A percentile compares a stretch with the other conserved stretches of the same genome.
Evolutionary conservation across 2,888 invertebrate species (phyloP).

Genomic region (Allacma fusca): DNA sequence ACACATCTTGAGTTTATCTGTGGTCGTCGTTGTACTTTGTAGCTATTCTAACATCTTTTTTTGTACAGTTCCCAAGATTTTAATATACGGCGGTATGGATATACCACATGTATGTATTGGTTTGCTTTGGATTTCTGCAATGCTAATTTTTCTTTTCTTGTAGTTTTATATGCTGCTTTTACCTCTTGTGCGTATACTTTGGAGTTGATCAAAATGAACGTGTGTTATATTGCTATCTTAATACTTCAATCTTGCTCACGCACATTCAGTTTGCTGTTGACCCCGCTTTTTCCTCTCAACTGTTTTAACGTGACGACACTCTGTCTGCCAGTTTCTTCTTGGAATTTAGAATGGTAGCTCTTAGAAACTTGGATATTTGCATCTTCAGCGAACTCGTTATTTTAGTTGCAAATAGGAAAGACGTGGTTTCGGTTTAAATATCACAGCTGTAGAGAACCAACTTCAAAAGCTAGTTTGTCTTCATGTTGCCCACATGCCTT

Average conservation of each 20-base stretch:
- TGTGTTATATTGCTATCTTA: neutral
- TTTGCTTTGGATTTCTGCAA: too few species aligned
- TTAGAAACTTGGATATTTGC: neutral
- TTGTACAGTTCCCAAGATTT: constrained; percentile 25
- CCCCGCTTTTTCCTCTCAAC: constrained; percentile 9
- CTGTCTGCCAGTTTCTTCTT: constrained; percentile 25
- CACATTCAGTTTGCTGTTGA: constrained; percentile 36
- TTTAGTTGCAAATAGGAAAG: neutral
- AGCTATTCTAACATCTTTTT: neutral
- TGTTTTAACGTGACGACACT: constrained; percentile 23
- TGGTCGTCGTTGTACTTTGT: neutral
- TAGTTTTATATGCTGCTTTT: neutral
- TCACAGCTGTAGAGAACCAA: too few species aligned
- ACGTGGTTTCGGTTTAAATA: too few species aligned
- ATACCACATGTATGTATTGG: neutral
- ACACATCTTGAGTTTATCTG: neutral
- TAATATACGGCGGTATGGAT: neutral
- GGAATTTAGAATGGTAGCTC: neutral
- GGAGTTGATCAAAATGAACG: neutral
- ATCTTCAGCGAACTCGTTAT: neutral
- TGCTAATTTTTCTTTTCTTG: neutral
- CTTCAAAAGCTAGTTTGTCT: too few species aligned
- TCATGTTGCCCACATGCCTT: too few species aligned
- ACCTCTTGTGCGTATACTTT: too few species aligned
- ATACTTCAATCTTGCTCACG: neutral